These are phyloP conservation scores for Brienomyrus brachyistius DNA, from an alignment of 2,113 vertebrate species.

Conservation along the genomic window DNA sequence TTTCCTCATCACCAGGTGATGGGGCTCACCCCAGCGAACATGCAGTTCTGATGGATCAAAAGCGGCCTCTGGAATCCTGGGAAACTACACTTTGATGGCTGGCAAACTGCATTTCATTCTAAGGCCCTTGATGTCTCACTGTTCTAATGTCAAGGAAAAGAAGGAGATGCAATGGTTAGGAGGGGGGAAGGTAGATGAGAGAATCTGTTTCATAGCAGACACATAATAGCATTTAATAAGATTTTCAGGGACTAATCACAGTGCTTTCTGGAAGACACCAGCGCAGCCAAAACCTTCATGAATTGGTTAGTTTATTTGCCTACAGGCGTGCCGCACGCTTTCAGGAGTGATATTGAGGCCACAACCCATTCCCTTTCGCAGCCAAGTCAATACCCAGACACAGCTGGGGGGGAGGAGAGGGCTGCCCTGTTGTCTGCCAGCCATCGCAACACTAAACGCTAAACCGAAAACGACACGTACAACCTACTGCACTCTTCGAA, in stretches of 20 bases:
- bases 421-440: not conserved
- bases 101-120: not conserved
- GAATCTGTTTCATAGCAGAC: not conserved
- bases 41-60: conserved; percentile 2
- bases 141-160: not conserved
- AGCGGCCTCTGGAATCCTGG: not conserved
- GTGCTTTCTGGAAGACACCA: not conserved
- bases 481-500: not conserved
- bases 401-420: not conserved
- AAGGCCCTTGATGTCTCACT: not conserved
- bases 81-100: not conserved
- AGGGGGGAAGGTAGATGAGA: not conserved
- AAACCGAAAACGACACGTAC: not conserved
- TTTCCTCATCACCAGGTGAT: not conserved
- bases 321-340: not conserved
- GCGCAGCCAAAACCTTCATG: not conserved
- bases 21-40: not conserved
- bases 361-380: not conserved
- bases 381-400: not conserved
- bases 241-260: not conserved
- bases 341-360: not conserved
- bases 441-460: not conserved
- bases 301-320: not conserved
- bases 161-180: not conserved
- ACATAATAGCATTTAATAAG: not conserved